phyloP scores from a whole-genome alignment of 2,888 invertebrate genomes.

The Lasioglossum lativentre region DNA sequence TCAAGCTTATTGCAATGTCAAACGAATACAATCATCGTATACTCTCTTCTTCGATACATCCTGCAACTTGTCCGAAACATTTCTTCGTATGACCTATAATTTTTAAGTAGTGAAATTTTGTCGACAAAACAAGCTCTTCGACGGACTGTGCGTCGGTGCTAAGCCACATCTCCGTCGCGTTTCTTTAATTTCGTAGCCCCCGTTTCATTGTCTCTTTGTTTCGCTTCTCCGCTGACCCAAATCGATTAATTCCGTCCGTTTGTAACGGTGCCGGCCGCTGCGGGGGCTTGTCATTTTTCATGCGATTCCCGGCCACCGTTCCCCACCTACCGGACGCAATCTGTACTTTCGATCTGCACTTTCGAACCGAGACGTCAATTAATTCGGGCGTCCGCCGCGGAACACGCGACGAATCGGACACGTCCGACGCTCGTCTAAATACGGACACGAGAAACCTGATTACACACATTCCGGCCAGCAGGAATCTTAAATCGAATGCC shows the following conservation, averaged over 20 bases:
- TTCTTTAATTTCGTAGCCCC: background rate
- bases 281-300: conserved; percentile 49
- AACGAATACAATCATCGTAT: too few relatives aligned
- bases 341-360: conserved; percentile 51
- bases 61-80: too few relatives aligned
- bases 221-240: background rate
- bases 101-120: background rate
- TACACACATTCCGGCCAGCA: background rate
- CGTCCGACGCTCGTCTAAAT: conserved; percentile 35
- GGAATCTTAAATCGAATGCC: conserved; percentile 2
- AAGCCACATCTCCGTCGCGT: background rate
- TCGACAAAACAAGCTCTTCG: background rate
- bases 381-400: conserved; percentile 41
- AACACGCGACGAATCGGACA: conserved; percentile 1
- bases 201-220: conserved; percentile 8
- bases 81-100: too few relatives aligned
- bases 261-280: conserved; percentile 43
- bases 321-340: conserved; percentile 17
- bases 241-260: conserved; percentile 37
- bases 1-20: too few relatives aligned
- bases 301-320: conserved; percentile 26
- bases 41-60: too few relatives aligned
- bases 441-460: conserved; percentile 1
- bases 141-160: background rate
- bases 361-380: conserved; percentile 48